These are phyloP conservation scores for Lepus europaeus DNA, from an alignment of 2,113 vertebrate genomes.

Conservation along the genomic window DNA sequence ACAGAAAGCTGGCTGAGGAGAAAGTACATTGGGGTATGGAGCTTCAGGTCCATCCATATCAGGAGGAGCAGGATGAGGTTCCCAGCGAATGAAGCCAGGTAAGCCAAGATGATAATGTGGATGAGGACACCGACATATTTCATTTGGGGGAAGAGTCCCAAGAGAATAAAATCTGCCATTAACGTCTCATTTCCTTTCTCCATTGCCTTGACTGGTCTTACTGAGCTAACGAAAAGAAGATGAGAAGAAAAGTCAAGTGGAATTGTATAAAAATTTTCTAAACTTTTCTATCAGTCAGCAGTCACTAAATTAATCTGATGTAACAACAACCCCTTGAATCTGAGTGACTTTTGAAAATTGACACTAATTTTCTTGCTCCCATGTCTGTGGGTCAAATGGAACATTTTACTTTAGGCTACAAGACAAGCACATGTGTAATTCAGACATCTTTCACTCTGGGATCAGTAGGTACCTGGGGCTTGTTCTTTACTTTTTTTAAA, in stretches of 20 bases:
- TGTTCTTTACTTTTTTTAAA: no score
- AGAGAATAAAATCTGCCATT: conserved; percentile 56
- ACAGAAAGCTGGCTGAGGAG: conserved; percentile 67
- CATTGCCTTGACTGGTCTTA: neutral
- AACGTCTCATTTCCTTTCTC: conserved; percentile 45
- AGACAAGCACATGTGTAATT: neutral
- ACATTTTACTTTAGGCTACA: neutral
- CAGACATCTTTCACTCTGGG: neutral
- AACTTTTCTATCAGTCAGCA: neutral
- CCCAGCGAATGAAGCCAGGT: neutral
- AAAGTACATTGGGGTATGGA: conserved; percentile 65
- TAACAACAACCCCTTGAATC: neutral
- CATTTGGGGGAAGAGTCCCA: conserved; percentile 14
- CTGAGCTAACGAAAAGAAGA: neutral
- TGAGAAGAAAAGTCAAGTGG: neutral
- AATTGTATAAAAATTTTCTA: neutral
- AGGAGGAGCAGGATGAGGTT: conserved; percentile 56
- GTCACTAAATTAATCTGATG: neutral
- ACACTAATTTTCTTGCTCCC: neutral
- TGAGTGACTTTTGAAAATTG: neutral
- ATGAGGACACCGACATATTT: neutral
- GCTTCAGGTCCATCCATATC: neutral
- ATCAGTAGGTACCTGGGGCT: neutral
- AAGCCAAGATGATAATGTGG: neutral
- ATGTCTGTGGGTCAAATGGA: neutral